Evolutionary conservation across 2,797 vertebrate genomes (phyloP).

Genomic region (Sebastes steindachneri): DNA sequence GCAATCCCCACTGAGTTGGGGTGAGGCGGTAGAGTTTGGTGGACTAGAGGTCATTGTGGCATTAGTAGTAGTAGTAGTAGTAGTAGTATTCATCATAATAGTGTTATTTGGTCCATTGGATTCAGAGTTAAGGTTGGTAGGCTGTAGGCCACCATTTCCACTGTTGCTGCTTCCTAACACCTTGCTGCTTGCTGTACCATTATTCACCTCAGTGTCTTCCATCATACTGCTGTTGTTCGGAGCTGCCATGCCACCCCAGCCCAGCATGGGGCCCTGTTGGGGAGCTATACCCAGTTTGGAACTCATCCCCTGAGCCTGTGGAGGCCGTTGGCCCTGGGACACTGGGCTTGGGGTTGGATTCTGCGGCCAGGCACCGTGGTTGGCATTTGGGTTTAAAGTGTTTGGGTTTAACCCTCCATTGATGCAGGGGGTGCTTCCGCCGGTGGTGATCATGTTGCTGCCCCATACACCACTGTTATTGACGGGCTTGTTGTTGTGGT

Average conservation of each 20-base stretch:
- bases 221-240: constrained; percentile 79
- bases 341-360: constrained; percentile 82
- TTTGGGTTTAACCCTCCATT: constrained; percentile 94
- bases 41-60: constrained; percentile 97
- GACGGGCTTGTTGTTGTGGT: constrained; percentile 86
- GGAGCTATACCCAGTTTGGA: constrained; percentile 87
- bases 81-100: constrained; percentile 86
- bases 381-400: constrained; percentile 96
- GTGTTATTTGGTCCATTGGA: constrained; percentile 99
- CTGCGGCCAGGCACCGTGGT: constrained; percentile 94
- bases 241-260: constrained; percentile 92
- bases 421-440: constrained; percentile 84
- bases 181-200: constrained; percentile 92
- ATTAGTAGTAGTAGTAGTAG: constrained; percentile 87
- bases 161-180: constrained; percentile 83
- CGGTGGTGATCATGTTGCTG: constrained; percentile 61
- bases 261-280: constrained; percentile 86
- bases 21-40: constrained; percentile 96
- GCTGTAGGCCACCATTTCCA: constrained; percentile 90
- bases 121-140: constrained; percentile 97
- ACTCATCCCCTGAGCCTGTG: constrained; percentile 91
- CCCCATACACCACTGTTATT: constrained; percentile 88
- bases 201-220: constrained; percentile 90
- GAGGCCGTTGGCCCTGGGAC: constrained; percentile 87
- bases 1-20: constrained; percentile 91